Evolutionary conservation across 92 coral and sea anemone species (phyloP).

Genomic region (Zoanthus solanderi): DNA sequence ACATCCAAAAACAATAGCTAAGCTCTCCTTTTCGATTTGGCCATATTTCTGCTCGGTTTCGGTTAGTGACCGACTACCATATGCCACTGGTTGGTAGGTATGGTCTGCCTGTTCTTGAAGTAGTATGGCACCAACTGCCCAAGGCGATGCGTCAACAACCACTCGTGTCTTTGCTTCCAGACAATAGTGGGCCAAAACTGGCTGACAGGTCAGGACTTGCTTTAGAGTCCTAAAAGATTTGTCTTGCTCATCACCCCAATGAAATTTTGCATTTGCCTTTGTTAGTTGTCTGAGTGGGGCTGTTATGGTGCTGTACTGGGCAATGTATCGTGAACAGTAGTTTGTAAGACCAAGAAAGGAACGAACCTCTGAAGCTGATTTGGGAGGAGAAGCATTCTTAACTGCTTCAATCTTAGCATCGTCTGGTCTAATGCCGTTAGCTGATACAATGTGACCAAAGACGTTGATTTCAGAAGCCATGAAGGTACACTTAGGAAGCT

Average conservation of each 20-base stretch:
- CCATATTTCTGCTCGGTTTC: conserved; percentile 65
- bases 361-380: conserved; percentile 59
- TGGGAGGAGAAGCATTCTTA: conserved; percentile 53
- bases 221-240: conserved; percentile 21
- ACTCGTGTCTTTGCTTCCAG: conserved; percentile 44
- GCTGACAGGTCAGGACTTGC: conserved; percentile 42
- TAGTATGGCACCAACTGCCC: conserved; percentile 62
- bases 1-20: conserved; percentile 62
- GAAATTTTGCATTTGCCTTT: conserved; percentile 38
- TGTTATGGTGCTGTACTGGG: conserved; percentile 60
- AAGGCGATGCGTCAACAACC: conserved; percentile 64
- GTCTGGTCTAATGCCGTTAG: conserved; percentile 62
- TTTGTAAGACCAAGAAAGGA: conserved; percentile 65
- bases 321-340: conserved; percentile 62
- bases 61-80: conserved; percentile 52
- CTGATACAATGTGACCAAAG: conserved; percentile 68
- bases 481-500: conserved; percentile 63
- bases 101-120: conserved; percentile 55
- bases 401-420: conserved; percentile 55
- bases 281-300: conserved; percentile 57
- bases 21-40: conserved; percentile 49
- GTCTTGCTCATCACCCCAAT: conserved; percentile 25
- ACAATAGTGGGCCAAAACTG: conserved; percentile 63
- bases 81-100: conserved; percentile 54
- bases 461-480: conserved; percentile 46